These are phyloP conservation scores for Brachycybe producta DNA, from an alignment of 2,888 invertebrate species.

Conservation along the genomic window DNA sequence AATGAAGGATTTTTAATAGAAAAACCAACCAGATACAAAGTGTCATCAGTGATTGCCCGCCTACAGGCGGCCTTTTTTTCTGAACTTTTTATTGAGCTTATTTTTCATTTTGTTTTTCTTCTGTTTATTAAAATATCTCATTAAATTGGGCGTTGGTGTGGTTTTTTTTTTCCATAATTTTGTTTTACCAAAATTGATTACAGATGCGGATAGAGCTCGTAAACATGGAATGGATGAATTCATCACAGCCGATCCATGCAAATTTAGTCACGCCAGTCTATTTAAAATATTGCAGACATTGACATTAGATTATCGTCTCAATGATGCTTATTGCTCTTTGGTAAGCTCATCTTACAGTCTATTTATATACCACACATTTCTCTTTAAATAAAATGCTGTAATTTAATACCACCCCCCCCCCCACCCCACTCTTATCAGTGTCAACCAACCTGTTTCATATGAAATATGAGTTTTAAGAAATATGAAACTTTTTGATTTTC, in stretches of 20 bases:
- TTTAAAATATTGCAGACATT: conserved; percentile 85
- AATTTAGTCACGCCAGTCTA: conserved; percentile 84
- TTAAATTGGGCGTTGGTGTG: too few species aligned
- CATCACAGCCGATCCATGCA: conserved; percentile 97
- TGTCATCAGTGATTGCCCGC: too few species aligned
- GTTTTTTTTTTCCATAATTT: neutral
- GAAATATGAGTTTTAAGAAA: too few species aligned
- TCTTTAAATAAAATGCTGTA: neutral
- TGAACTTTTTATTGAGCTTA: too few species aligned
- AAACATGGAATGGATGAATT: conserved; percentile 99
- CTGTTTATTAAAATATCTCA: too few species aligned
- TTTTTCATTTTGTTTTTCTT: too few species aligned
- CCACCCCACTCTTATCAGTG: neutral
- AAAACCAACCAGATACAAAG: too few species aligned
- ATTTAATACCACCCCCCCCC: neutral
- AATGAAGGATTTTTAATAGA: too few species aligned
- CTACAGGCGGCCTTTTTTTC: too few species aligned
- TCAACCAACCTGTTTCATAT: neutral
- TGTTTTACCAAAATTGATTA: conserved; percentile 21
- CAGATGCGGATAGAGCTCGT: conserved; percentile 85
- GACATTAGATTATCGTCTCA: conserved; percentile 86
- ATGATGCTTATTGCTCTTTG: conserved; percentile 96
- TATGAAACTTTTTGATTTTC: too few species aligned
- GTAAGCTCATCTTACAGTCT: conserved; percentile 42
- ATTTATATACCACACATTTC: neutral